Percentiles rank a stretch among this genome's conserved stretches.
These are phyloP conservation scores for Apis cerana DNA, from an alignment of 1,140 invertebrate genomes.

Conservation along the genomic window DNA sequence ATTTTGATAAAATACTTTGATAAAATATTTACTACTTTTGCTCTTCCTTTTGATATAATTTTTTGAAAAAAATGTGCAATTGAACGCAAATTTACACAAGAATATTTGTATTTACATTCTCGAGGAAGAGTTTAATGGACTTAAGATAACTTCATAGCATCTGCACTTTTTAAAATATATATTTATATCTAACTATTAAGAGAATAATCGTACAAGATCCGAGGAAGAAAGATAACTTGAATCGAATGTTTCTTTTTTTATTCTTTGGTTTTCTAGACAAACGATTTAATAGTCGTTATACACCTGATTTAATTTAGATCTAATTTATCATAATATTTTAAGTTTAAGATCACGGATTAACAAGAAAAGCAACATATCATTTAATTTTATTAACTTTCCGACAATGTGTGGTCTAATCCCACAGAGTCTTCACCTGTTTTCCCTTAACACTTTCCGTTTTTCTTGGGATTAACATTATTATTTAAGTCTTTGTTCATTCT, in stretches of 20 bases:
- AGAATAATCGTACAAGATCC: not conserved
- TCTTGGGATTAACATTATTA: slow-evolving; percentile 28
- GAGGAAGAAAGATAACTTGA: not conserved
- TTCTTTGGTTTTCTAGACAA: not conserved
- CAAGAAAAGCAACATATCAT: slow-evolving; percentile 81
- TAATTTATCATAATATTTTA: slow-evolving; percentile 70
- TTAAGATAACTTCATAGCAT: not conserved
- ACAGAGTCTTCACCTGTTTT: not conserved
- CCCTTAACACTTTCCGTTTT: not conserved
- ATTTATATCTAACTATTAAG: not conserved
- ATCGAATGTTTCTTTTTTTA: not conserved
- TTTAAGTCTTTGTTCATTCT: slow-evolving; percentile 43
- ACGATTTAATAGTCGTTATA: not conserved
- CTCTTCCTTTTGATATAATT: not conserved
- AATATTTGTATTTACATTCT: not conserved
- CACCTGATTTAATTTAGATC: slow-evolving; percentile 68
- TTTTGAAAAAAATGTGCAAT: not conserved
- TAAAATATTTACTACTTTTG: not conserved
- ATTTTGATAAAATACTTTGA: not conserved
- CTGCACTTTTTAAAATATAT: not conserved
- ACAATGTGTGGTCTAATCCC: slow-evolving; percentile 45
- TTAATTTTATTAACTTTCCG: slow-evolving; percentile 78
- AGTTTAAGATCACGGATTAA: slow-evolving; percentile 73
- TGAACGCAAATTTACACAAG: not conserved
- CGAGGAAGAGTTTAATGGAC: not conserved